These are phyloP conservation scores for Rhinogobio ventralis DNA, from an alignment of 2,797 vertebrate species.

Conservation along the genomic window DNA sequence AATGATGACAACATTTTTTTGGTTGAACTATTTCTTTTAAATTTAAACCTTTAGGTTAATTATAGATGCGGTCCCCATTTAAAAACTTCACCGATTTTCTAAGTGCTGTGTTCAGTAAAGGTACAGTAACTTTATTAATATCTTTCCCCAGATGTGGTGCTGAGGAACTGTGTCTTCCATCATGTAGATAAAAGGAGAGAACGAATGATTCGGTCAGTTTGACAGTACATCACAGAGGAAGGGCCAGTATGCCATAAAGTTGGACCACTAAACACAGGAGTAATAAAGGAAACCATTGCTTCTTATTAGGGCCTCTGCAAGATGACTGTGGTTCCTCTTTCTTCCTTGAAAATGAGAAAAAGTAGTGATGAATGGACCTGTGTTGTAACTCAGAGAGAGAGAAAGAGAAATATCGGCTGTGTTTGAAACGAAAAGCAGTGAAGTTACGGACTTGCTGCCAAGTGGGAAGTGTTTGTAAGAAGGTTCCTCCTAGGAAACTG, in stretches of 20 bases:
- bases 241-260: slow-evolving; percentile 39
- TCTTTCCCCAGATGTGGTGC: slow-evolving; percentile 49
- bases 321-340: slow-evolving; percentile 46
- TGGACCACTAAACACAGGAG: slow-evolving; percentile 57
- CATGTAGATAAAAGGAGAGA: slow-evolving; percentile 48
- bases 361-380: slow-evolving; percentile 61
- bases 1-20: background rate
- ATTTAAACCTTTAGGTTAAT: background rate
- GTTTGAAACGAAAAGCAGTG: background rate
- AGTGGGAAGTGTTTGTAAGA: background rate
- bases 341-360: slow-evolving; percentile 59
- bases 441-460: background rate
- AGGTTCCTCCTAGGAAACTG: background rate
- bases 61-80: no score
- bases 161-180: slow-evolving; percentile 61
- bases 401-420: background rate
- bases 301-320: slow-evolving; percentile 58
- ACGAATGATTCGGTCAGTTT: slow-evolving; percentile 50
- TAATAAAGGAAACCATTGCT: slow-evolving; percentile 59
- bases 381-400: slow-evolving; percentile 53
- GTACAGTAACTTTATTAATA: slow-evolving; percentile 46
- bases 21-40: background rate
- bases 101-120: background rate
- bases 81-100: background rate
- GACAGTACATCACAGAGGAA: slow-evolving; percentile 49